A percentile compares a stretch with the other conserved stretches of the same genome.
These are phyloP conservation scores for Lagria hirta DNA, from an alignment of 2,888 invertebrate species.

Conservation along the genomic window DNA sequence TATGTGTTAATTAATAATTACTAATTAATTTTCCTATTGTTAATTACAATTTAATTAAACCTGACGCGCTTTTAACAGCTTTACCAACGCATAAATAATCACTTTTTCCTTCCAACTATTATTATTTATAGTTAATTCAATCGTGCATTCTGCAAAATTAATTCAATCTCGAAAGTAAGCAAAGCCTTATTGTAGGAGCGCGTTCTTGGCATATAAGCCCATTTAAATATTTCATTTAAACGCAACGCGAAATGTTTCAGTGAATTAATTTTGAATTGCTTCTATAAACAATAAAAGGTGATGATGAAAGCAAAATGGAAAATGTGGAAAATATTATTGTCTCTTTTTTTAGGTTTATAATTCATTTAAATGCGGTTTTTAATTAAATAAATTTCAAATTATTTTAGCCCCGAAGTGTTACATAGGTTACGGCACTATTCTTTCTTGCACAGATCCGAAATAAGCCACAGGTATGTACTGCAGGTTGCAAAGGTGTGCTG, in stretches of 20 bases:
- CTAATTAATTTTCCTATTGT: constrained; percentile 17
- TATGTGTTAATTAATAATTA: too few species aligned
- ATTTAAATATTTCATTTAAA: constrained; percentile 18
- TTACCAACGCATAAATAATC: too few species aligned
- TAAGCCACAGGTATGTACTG: too few species aligned
- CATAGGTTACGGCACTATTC: too few species aligned
- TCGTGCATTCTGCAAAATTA: constrained; percentile 7
- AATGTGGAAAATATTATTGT: constrained; percentile 7
- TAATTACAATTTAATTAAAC: too few species aligned
- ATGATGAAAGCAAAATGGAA: constrained; percentile 11
- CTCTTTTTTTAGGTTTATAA: constrained; percentile 12
- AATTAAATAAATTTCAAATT: constrained; percentile 18
- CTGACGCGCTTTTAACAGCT: too few species aligned
- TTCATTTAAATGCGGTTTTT: constrained; percentile 12
- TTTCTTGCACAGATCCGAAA: too few species aligned
- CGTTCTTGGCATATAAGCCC: constrained; percentile 10
- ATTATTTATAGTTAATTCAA: background rate
- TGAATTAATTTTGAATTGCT: constrained; percentile 9
- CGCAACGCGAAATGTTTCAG: constrained; percentile 14
- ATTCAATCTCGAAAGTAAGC: constrained; percentile 22
- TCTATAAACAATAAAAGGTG: constrained; percentile 4
- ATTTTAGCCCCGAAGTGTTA: too few species aligned
- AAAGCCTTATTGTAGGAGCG: constrained; percentile 12
- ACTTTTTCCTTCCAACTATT: too few species aligned
- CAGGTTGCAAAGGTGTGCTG: too few species aligned